Conservation (phyloP, 1,140 invertebrate species). For the Wiebesia pumilae region DNA sequence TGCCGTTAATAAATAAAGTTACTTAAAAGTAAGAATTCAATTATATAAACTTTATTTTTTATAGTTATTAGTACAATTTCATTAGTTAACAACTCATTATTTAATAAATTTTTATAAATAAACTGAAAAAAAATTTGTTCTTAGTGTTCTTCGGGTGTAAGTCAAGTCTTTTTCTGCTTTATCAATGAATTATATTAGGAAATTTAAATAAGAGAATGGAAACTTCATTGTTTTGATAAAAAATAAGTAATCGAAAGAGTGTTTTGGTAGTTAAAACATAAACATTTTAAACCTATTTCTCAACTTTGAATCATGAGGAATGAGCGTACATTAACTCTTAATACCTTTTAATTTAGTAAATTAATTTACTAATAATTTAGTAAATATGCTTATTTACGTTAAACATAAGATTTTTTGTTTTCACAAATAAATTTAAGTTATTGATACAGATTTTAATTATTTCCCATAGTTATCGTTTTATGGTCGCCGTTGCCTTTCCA, state of each 20-base stretch:
- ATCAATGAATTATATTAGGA: neutral
- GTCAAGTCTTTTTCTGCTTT: neutral
- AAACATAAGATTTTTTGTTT: neutral
- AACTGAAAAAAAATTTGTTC: neutral
- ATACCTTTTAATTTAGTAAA: neutral
- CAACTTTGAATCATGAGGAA: neutral
- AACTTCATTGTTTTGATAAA: neutral
- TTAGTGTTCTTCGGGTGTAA: neutral
- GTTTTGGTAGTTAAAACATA: neutral
- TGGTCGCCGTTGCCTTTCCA: neutral
- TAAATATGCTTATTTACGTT: neutral
- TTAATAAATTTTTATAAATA: neutral
- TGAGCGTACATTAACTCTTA: neutral
- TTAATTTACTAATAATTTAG: too few relatives aligned
- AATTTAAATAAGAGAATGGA: neutral
- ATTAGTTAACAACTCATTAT: neutral
- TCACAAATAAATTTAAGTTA: neutral
- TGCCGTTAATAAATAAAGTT: neutral
- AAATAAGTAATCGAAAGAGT: neutral
- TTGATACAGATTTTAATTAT: neutral
- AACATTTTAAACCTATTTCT: neutral
- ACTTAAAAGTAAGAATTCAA: neutral
- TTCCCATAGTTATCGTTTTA: neutral
- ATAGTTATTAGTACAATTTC: neutral
- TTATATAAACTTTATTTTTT: neutral